Evolutionary conservation across 2,113 vertebrate species (phyloP), one percentile per base, ranked within the genome.

Genomic region (Synchiropus splendidus): DNA sequence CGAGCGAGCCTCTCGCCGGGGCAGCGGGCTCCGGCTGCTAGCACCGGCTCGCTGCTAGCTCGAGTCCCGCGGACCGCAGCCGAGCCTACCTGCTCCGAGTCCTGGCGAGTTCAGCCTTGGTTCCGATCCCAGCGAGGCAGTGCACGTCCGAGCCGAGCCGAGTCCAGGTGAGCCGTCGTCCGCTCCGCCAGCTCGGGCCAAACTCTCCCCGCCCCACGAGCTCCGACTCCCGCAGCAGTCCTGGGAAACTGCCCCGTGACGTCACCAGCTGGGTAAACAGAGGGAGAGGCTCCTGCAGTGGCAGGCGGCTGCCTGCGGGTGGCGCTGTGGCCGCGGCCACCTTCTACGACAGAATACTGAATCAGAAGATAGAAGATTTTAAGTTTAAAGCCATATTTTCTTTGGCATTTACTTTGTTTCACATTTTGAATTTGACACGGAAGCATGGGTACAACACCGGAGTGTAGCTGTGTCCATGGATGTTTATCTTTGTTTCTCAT

Each of bases 201-300:
- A 58, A 6, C 44, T 65, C 59, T 63, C 45, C 66, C 73, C 60
- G 53, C 66, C 61, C 21, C 70, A 14, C 45, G 58, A 57, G 75
- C 70, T 65, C 70, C 74, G 54, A 67, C 38, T 71, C 74, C 78
- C 62, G 62, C 65, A 63, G 65, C 47, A 43, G 50, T 59, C 69
- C 78, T 65, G 67, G 72, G 78, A 78, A 80, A 64, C 61, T 58
- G 61, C 52, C 52, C 45, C 47, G 69, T 79, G 71, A 77, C 77
- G 77, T 77, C 77, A 79, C 58, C 6, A 11, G 17, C 21, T 2
- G 43, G 34, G 12, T 46, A 18, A 42, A 53, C 37, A 40, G 13
- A 27, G 21, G 43, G 34, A 18, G 12, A 13, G 5, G 10, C n/a
- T 2, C 21, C 6, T 6, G 18, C 6, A 5, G 18, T 0, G 12